phyloP scores from a whole-genome alignment of 1,140 invertebrate genomes.

The Oedothorax gibbosus region DNA sequence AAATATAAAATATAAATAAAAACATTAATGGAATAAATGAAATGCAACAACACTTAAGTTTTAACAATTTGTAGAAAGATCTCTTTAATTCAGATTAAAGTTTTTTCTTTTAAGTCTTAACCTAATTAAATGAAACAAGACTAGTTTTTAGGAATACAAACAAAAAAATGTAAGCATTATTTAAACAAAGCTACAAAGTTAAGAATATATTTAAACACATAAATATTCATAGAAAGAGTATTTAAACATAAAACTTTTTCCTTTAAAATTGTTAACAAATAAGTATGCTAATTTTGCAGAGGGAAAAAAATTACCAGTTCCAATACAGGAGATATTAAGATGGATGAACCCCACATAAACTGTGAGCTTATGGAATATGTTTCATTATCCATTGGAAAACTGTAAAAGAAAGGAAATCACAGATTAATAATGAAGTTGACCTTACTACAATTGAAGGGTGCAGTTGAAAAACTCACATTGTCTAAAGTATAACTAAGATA shows the following conservation, averaged over 20 bases:
- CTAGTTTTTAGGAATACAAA: too few relatives aligned
- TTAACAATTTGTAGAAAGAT: too few relatives aligned
- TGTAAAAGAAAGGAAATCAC: constrained; percentile 37
- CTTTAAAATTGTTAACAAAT: too few relatives aligned
- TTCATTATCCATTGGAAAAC: constrained; percentile 76
- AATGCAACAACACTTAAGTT: background rate
- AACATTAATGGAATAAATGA: background rate
- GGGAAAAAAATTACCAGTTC: constrained; percentile 70
- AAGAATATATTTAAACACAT: too few relatives aligned
- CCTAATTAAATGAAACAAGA: too few relatives aligned
- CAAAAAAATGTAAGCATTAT: too few relatives aligned
- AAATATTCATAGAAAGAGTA: too few relatives aligned
- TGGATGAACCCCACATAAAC: constrained; percentile 69
- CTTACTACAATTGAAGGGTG: background rate
- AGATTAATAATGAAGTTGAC: background rate
- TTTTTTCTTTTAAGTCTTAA: too few relatives aligned
- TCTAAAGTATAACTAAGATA: background rate
- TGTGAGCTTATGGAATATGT: constrained; percentile 83
- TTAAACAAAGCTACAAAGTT: too few relatives aligned
- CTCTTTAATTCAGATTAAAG: too few relatives aligned
- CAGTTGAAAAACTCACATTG: background rate
- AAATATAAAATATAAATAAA: background rate
- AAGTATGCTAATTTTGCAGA: too few relatives aligned
- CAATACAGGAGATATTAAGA: constrained; percentile 69
- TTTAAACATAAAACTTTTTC: too few relatives aligned